A percentile compares a stretch with the other conserved stretches of the same genome.
These are phyloP conservation scores for Philotrypesis tridentata DNA, from an alignment of 1,140 invertebrate genomes.

Conservation along the genomic window DNA sequence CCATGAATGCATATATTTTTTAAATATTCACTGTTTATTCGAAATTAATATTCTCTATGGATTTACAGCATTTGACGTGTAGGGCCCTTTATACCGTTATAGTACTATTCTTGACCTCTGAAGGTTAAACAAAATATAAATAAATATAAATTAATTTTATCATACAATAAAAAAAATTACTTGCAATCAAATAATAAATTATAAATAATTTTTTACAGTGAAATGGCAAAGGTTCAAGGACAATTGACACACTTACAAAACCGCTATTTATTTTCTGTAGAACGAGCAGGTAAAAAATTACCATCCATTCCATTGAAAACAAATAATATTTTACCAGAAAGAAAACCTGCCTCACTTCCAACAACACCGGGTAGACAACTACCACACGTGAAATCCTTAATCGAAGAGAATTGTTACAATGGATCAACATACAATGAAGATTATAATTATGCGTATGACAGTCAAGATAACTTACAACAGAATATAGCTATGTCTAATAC, in stretches of 20 bases:
- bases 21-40: too few species aligned
- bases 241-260: background rate
- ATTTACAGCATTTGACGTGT: too few species aligned
- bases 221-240: background rate
- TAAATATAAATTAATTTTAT: too few species aligned
- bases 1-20: too few species aligned
- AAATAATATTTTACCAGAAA: background rate
- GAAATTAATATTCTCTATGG: too few species aligned
- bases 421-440: constrained; percentile 79
- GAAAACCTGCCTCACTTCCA: background rate
- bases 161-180: too few species aligned
- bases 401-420: constrained; percentile 71
- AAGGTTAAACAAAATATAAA: too few species aligned
- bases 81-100: too few species aligned
- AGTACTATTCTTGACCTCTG: too few species aligned
- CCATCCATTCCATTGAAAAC: background rate
- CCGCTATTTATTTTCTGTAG: background rate
- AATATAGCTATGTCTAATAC: constrained; percentile 63
- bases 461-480: constrained; percentile 77
- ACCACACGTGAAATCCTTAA: constrained; percentile 71
- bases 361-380: constrained; percentile 74
- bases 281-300: background rate
- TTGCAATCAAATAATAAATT: too few species aligned
- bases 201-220: background rate
- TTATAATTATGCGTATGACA: constrained; percentile 81